These are phyloP conservation scores for Eulithis testata DNA, from an alignment of 2,888 invertebrate species.

Conservation along the genomic window DNA sequence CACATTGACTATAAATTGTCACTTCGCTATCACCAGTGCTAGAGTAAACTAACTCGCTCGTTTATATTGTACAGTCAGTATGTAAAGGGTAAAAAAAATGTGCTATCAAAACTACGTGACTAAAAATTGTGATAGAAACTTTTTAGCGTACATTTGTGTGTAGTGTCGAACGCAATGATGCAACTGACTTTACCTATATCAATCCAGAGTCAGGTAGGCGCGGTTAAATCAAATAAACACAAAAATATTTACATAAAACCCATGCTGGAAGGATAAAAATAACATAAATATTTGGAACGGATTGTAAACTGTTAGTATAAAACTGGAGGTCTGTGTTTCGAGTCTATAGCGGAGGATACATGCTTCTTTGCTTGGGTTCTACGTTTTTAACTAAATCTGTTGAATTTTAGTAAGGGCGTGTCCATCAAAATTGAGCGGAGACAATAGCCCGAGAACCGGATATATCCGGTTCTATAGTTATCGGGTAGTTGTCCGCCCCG, in stretches of 20 bases:
- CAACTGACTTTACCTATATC: conserved; percentile 82
- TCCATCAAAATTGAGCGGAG: conserved; percentile 11
- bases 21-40: neutral
- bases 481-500: conserved; percentile 2
- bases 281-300: conserved; percentile 81
- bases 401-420: conserved; percentile 62
- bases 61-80: conserved; percentile 52
- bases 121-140: conserved; percentile 71
- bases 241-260: conserved; percentile 79
- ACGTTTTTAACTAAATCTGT: conserved; percentile 34
- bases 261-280: conserved; percentile 81
- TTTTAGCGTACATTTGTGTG: conserved; percentile 86
- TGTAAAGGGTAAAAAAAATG: conserved; percentile 75
- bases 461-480: conserved; percentile 28
- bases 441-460: conserved; percentile 44
- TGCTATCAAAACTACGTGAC: conserved; percentile 67
- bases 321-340: conserved; percentile 74
- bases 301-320: conserved; percentile 81
- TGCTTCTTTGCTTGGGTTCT: conserved; percentile 61
- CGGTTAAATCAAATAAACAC: conserved; percentile 83
- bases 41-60: conserved; percentile 10
- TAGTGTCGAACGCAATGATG: conserved; percentile 85
- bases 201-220: conserved; percentile 65
- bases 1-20: neutral
- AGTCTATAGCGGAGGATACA: conserved; percentile 75